Base-by-base conservation (phyloP, 2,888 invertebrate genomes). In the Morpho helenor region DNA sequence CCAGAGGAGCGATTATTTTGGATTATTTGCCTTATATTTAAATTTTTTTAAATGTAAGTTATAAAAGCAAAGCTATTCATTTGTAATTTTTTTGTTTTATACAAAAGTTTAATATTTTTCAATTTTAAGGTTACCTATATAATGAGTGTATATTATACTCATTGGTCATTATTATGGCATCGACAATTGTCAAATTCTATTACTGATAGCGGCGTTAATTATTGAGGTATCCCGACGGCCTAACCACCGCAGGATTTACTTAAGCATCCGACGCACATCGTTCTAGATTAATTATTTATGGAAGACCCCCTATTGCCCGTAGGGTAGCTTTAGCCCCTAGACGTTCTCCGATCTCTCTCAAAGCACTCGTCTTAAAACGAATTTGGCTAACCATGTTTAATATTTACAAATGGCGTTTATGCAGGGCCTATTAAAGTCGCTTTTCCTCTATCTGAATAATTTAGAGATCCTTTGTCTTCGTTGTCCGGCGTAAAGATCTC, bases 221-320 rank as follows among this genome's bases (percentile, higher is more conserved):
- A 47, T 43, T 49, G 50, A 52, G 39, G 48, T 42, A 49, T 59
- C 56, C 56, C 49, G 48, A 51, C 10, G 60, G 54, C 61, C 63
- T 59, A 77, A 80, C 80, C 82, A 67, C 76, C 72, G 69, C 67
- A 76, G 80, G 88, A 85, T 88, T 88, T 82, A 84, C 73, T 76
- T 76, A 84, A 82, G 83, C 77, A 78, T 75, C 83, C 77, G 78
- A 76, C 83, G 84, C 80, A 84, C 84, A 86, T 84, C 80, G 82
- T 66, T 73, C 73, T 77, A 87, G 88, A 89, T 90, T 87, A 89
- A 89, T 89, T 89, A 90, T 90, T 89, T 89, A 90, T 84, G 83
- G 80, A 74, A 77, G 70, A 72, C 75, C 79, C 84, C 76, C 78
- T 64, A 70, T 74, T 77, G 77, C 74, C 81, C 76, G 74, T 68